Conservation (phyloP, 2,113 vertebrate genomes). For the Tragulus kanchil region DNA sequence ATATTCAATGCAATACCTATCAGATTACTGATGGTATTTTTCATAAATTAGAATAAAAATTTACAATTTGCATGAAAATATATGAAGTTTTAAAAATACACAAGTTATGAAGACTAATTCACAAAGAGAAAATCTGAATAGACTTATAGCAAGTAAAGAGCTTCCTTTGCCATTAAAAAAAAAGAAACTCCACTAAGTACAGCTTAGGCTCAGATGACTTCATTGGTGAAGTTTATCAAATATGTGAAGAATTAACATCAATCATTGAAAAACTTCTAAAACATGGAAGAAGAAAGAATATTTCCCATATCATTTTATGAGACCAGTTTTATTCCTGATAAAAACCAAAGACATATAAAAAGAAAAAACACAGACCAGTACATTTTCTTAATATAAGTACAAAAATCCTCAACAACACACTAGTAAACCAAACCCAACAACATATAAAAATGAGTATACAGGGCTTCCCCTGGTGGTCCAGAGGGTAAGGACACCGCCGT, state of each 20-base stretch:
- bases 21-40: background rate
- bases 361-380: background rate
- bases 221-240: background rate
- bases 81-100: background rate
- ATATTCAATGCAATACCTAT: background rate
- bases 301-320: background rate
- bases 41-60: background rate
- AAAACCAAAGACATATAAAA: background rate
- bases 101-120: background rate
- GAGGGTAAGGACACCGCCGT: no score
- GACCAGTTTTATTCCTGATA: background rate
- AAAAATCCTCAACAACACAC: background rate
- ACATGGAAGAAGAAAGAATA: background rate
- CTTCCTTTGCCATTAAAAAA: background rate
- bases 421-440: background rate
- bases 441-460: background rate
- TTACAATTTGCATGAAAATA: background rate
- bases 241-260: background rate
- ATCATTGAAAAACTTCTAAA: background rate
- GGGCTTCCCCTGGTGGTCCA: no score
- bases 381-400: background rate
- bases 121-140: background rate
- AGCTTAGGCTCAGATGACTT: background rate
- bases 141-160: background rate
- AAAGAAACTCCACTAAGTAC: background rate